These are phyloP conservation scores for Dipodomys merriami DNA, from an alignment of 2,113 vertebrate species.

Conservation along the genomic window DNA sequence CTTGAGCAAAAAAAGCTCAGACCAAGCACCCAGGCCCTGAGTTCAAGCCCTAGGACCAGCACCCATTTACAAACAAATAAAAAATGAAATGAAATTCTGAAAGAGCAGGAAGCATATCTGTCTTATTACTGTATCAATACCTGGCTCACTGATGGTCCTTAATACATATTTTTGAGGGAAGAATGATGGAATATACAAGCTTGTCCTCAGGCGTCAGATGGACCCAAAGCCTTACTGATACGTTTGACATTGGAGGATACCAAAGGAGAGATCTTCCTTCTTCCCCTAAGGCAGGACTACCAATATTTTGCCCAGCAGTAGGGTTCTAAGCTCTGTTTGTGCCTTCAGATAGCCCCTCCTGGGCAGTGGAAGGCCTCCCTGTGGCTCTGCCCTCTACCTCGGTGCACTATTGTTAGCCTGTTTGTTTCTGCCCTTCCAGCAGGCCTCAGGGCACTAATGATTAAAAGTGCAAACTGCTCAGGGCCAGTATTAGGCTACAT, in stretches of 20 bases:
- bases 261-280: not conserved
- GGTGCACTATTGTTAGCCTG: conserved; percentile 9
- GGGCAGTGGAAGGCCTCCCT: conserved; percentile 29
- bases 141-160: not conserved
- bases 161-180: conserved; percentile 11
- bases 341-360: conserved; percentile 8
- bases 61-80: too few species aligned
- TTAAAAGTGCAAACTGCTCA: conserved; percentile 68
- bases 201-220: not conserved
- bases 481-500: conserved; percentile 55
- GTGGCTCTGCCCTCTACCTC: conserved; percentile 3
- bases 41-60: too few species aligned
- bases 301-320: not conserved
- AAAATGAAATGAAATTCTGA: not conserved
- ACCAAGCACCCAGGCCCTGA: too few species aligned
- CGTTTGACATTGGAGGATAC: not conserved
- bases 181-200: not conserved
- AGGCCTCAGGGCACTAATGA: conserved; percentile 75
- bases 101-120: not conserved
- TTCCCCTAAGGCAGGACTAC: not conserved
- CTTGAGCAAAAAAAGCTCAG: too few species aligned
- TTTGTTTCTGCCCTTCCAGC: conserved; percentile 64
- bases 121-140: conserved; percentile 6
- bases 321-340: not conserved
- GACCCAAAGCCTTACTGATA: not conserved